Evolutionary conservation across 2,797 vertebrate species (phyloP).

Genomic region (Liasis olivaceus): DNA sequence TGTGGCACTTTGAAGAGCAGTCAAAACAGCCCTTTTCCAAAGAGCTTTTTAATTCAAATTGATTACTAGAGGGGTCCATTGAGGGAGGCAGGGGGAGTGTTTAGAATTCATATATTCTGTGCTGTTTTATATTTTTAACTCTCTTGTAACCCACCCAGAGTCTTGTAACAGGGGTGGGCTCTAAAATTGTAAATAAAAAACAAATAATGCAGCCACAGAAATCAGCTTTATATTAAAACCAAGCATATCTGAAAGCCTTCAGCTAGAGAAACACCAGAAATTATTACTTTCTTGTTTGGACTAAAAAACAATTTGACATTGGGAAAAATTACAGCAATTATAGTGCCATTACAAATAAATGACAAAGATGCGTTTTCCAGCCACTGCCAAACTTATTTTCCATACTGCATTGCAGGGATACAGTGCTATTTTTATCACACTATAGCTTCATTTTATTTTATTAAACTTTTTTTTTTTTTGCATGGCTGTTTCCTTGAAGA

Average conservation of each 20-base stretch:
- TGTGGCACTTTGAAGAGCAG: too few relatives aligned
- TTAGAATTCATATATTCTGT: too few relatives aligned
- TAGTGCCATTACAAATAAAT: background rate
- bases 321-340: background rate
- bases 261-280: slow-evolving; percentile 1
- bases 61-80: too few relatives aligned
- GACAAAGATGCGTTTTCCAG: slow-evolving; percentile 11
- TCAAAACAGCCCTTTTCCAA: too few relatives aligned
- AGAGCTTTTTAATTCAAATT: too few relatives aligned
- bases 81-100: too few relatives aligned
- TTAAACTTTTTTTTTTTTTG: background rate
- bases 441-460: background rate
- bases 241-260: slow-evolving; percentile 6
- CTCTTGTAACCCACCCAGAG: background rate
- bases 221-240: background rate
- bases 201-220: background rate
- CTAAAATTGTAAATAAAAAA: background rate
- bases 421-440: background rate
- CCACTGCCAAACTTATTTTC: slow-evolving; percentile 27
- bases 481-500: background rate
- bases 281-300: slow-evolving; percentile 11
- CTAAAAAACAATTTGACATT: background rate
- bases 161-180: too few relatives aligned
- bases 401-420: background rate
- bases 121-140: background rate